Conservation (phyloP, 2,113 vertebrate genomes). For the Dromas ardeola region DNA sequence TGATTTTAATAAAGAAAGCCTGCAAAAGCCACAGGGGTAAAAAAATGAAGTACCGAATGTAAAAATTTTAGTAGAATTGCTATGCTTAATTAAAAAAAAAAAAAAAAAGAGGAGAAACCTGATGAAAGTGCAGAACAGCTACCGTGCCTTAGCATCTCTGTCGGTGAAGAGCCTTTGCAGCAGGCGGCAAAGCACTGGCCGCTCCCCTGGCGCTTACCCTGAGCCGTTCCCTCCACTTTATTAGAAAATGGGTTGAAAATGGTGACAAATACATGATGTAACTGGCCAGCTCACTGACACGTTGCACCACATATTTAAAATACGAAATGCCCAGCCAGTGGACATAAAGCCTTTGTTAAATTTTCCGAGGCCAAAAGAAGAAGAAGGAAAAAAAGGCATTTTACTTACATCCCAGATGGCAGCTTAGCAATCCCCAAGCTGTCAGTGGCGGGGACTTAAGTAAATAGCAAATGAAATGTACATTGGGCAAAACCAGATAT, state of each 20-base stretch:
- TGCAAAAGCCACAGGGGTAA: slow-evolving; percentile 1
- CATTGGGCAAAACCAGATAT: slow-evolving; percentile 6
- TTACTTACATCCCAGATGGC: neutral
- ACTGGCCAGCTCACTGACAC: neutral
- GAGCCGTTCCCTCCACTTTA: accelerated
- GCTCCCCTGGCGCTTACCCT: neutral
- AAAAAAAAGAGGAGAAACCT: neutral
- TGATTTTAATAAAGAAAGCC: slow-evolving; percentile 21
- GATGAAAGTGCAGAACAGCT: neutral
- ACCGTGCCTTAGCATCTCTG: accelerated
- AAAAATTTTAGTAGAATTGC: neutral
- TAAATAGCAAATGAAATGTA: neutral
- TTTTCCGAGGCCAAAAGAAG: neutral
- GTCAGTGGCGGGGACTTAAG: neutral
- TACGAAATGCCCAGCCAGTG: neutral
- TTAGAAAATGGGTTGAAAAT: neutral
- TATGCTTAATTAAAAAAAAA: neutral
- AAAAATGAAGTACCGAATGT: neutral
- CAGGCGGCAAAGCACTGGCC: neutral
- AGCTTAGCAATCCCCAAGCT: neutral
- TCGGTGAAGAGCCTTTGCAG: accelerated
- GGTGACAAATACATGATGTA: neutral
- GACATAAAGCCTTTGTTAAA: neutral
- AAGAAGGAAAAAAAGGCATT: neutral
- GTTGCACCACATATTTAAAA: neutral